phyloP scores from a whole-genome alignment of 2,797 vertebrate genomes.

The Squalus acanthias region DNA sequence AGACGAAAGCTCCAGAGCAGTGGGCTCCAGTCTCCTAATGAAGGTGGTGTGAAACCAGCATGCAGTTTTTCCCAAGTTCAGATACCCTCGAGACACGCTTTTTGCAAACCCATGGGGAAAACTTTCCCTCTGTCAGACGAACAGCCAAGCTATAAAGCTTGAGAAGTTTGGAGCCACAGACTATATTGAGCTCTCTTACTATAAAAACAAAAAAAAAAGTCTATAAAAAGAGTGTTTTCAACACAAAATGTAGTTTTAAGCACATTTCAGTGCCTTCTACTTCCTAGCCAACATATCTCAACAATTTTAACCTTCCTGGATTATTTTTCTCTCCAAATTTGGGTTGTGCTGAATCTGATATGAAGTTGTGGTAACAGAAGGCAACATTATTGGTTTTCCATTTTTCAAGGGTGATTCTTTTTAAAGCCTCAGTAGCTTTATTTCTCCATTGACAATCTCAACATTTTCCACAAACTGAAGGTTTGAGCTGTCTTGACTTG shows the following conservation, averaged over 20 bases:
- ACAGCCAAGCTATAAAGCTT: not conserved
- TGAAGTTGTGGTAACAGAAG: not conserved
- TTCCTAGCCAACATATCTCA: not conserved
- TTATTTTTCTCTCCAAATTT: not conserved
- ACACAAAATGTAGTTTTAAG: not conserved
- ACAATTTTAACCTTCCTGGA: not conserved
- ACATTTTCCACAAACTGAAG: not conserved
- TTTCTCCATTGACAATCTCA: not conserved
- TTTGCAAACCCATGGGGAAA: not conserved
- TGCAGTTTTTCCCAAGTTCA: not conserved
- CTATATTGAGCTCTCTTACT: not conserved
- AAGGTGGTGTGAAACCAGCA: slow-evolving; percentile 1
- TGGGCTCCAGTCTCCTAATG: not conserved
- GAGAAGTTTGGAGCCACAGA: not conserved
- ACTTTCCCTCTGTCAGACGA: not conserved
- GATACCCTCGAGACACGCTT: not conserved
- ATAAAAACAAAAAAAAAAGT: not conserved
- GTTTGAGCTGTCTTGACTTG: not conserved
- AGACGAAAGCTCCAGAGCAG: not conserved
- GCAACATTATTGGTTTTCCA: not conserved
- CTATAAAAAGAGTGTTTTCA: not conserved
- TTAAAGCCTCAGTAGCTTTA: not conserved
- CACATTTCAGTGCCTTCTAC: not conserved
- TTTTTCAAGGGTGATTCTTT: not conserved
- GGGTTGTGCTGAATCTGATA: not conserved